These are phyloP conservation scores for Lagodon rhomboides DNA, from an alignment of 2,797 vertebrate species.

Conservation along the genomic window DNA sequence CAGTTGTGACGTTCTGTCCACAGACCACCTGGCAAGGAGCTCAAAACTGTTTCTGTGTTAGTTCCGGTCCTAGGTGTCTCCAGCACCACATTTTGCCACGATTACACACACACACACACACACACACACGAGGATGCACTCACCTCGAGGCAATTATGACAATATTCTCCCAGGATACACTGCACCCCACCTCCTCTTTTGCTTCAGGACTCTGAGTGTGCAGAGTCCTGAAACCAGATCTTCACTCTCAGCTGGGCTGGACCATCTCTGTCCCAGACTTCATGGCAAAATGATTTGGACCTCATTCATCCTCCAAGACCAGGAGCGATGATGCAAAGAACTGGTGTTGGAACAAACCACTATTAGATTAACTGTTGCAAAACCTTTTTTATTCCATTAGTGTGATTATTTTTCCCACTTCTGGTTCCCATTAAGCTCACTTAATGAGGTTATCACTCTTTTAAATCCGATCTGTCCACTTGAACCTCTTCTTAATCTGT, in stretches of 20 bases:
- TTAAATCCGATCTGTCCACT: background rate
- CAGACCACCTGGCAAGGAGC: no score
- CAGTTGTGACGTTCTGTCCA: no score
- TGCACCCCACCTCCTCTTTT: background rate
- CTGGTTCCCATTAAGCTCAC: background rate
- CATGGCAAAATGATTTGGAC: background rate
- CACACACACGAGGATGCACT: background rate
- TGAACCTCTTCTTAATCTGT: background rate
- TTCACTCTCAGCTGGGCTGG: background rate
- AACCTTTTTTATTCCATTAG: background rate
- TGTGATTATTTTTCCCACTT: background rate
- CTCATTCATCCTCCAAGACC: background rate
- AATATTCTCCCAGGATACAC: background rate
- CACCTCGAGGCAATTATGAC: background rate
- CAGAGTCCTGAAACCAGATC: background rate
- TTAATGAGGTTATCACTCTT: background rate
- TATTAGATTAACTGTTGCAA: background rate
- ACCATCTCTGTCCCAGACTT: slow-evolving; percentile 3
- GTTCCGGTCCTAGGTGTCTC: no score
- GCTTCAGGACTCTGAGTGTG: no score
- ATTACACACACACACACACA: no score
- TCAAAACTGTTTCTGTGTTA: no score
- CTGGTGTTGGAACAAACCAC: background rate
- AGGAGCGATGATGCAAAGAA: background rate
- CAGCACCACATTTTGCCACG: no score